Conservation (phyloP, 2,797 vertebrate genomes). For the Hippoglossus hippoglossus region DNA sequence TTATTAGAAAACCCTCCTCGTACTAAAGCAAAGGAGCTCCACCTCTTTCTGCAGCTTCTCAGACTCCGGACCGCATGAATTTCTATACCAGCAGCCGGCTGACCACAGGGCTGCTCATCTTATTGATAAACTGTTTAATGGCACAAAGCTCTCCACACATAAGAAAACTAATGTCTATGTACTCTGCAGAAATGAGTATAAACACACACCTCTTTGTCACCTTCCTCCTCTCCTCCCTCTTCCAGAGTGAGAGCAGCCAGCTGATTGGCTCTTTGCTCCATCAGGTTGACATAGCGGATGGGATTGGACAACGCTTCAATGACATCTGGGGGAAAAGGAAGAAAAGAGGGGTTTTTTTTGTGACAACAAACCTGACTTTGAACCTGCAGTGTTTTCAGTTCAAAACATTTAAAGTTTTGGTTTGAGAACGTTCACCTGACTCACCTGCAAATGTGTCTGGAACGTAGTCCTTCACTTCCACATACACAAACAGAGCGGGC, state of each 20-base stretch:
- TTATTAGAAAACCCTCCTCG: slow-evolving; percentile 8
- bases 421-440: not conserved
- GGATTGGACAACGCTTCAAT: slow-evolving; percentile 98
- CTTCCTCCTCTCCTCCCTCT: slow-evolving; percentile 91
- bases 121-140: not conserved
- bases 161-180: slow-evolving; percentile 5
- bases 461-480: slow-evolving; percentile 98
- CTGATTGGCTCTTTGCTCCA: slow-evolving; percentile 98
- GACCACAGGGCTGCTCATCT: slow-evolving; percentile 3
- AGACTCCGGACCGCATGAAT: not conserved
- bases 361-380: not conserved
- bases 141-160: slow-evolving; percentile 8
- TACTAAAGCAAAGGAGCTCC: not conserved
- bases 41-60: slow-evolving; percentile 2
- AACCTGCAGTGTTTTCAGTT: not conserved
- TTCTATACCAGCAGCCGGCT: slow-evolving; percentile 21
- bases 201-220: slow-evolving; percentile 90
- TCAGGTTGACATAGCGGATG: slow-evolving; percentile 95
- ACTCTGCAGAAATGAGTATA: not conserved
- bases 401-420: not conserved
- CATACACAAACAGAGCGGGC: slow-evolving; percentile 95
- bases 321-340: slow-evolving; percentile 85
- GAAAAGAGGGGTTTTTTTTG: not conserved
- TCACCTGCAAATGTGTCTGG: slow-evolving; percentile 97
- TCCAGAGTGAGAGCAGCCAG: slow-evolving; percentile 95